A percentile compares a stretch with the other conserved stretches of the same genome.
These are phyloP conservation scores for Chrysogorgia sp. DNA, from an alignment of 92 coral and sea anemone species.

Conservation along the genomic window DNA sequence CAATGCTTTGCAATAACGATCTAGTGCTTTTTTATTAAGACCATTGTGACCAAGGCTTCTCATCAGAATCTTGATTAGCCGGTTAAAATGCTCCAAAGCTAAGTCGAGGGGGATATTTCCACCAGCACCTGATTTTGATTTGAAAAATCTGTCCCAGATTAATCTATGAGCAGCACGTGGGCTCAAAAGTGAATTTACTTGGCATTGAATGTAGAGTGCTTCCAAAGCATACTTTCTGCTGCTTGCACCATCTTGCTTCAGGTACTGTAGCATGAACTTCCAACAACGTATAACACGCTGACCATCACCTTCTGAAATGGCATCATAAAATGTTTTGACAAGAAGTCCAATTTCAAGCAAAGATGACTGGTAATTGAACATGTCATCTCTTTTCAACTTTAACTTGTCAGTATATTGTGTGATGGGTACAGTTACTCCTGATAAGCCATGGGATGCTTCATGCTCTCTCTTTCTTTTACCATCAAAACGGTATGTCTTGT, in stretches of 20 bases:
- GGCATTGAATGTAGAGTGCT: conserved; percentile 22
- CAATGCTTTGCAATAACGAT: conserved; percentile 52
- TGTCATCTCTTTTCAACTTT: conserved; percentile 20
- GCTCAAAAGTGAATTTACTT: conserved; percentile 9
- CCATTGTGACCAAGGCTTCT: conserved; percentile 19
- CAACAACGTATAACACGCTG: no score
- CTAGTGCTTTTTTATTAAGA: conserved; percentile 22
- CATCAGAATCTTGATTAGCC: conserved; percentile 18
- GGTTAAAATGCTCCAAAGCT: conserved; percentile 30
- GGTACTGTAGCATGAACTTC: no score
- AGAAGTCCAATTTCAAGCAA: conserved; percentile 21
- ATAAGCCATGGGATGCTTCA: conserved; percentile 24
- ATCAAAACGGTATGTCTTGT: conserved; percentile 24
- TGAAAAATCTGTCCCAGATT: conserved; percentile 22
- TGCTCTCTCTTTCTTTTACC: conserved; percentile 37
- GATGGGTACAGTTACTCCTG: conserved; percentile 10
- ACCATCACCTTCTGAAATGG: conserved; percentile 30
- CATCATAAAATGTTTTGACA: not conserved
- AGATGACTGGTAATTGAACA: conserved; percentile 33
- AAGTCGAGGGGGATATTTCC: conserved; percentile 37
- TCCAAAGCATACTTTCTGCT: conserved; percentile 35
- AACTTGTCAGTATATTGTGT: not conserved
- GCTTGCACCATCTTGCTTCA: conserved; percentile 24
- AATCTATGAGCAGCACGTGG: conserved; percentile 27
- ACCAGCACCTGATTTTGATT: conserved; percentile 24